Base-by-base conservation (phyloP, 1,140 invertebrate species). In the Papilio helenus region DNA sequence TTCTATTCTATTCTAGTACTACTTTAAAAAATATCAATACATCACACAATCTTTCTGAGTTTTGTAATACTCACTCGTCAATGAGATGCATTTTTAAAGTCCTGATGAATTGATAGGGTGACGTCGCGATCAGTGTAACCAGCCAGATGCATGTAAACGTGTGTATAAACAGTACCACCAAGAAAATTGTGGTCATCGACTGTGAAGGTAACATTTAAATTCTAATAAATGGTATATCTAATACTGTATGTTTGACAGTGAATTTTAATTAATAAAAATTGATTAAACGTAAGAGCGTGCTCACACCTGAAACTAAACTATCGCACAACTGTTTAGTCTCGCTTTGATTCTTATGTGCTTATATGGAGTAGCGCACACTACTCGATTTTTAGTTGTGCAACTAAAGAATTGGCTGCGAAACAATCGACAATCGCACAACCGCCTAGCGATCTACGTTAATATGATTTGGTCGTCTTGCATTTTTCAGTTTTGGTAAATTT, bases 51-150 rank as follows among this genome's bases (percentile, higher is more conserved):
- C n/a, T n/a, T n/a, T n/a, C n/a, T n/a, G n/a, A n/a, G n/a, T n/a
- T n/a, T n/a, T n/a, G n/a, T n/a, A n/a, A n/a, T n/a, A n/a, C 89
- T 88, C 82, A 93, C 92, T 90, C 87, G 73, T 92, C 90, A 29
- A 93, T 76, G 7, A 90, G 81, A 81, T 92, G 89, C 79, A 88
- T 83, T 82, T 93, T 93, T 23, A 93, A 65, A 0, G 90, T 90
- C 3, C 93, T 83, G 12, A 93, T 88, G 7, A 84, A 77, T 71
- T 83, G 87, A 34, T 87, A 82, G 1, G 90, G 88, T 5, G 87
- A 84, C 0, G 81, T 85, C 0, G 85, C 88, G 26, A 90, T 89
- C 10, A 93, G 82, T 0, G 87, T 81, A 8, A 92, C 9, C 4
- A 94, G 80, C 91, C 91, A 94, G 8, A 88, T 42, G 58, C 93